These are phyloP conservation scores for Acropora yongei DNA, from an alignment of 64 coral and sea anemone genomes.

Conservation along the genomic window DNA sequence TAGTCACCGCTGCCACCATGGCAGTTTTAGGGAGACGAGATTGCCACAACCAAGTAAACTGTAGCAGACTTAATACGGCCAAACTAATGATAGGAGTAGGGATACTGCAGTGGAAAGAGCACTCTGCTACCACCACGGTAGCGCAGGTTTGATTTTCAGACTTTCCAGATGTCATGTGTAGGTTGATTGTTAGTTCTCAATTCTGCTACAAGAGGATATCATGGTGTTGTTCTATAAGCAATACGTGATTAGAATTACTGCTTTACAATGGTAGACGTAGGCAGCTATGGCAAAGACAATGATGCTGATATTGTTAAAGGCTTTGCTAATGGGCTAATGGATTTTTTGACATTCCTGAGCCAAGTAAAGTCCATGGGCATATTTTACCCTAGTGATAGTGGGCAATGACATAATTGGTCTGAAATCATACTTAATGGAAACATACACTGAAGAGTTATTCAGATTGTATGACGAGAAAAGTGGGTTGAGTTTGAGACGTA, in stretches of 20 bases:
- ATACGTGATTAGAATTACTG: conserved; percentile 60
- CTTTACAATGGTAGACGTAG: conserved; percentile 45
- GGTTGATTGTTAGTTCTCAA: conserved; percentile 66
- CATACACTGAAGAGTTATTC: conserved; percentile 11
- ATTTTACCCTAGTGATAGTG: conserved; percentile 48
- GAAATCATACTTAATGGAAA: conserved; percentile 50
- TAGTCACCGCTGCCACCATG: neutral
- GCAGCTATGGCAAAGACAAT: conserved; percentile 52
- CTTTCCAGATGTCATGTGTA: conserved; percentile 12
- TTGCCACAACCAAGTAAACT: too few species aligned
- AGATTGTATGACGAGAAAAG: too few species aligned
- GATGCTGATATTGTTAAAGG: conserved; percentile 45
- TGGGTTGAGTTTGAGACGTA: too few species aligned
- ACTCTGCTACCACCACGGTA: too few species aligned
- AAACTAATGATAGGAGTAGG: too few species aligned
- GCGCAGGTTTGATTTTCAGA: too few species aligned
- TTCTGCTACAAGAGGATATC: conserved; percentile 62
- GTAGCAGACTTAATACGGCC: too few species aligned
- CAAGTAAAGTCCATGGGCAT: conserved; percentile 17
- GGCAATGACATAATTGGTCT: conserved; percentile 59
- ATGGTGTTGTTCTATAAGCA: conserved; percentile 67
- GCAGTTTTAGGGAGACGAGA: neutral
- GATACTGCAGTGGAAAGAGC: too few species aligned
- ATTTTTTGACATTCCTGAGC: conserved; percentile 46
- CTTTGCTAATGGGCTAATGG: conserved; percentile 12